Base-by-base conservation (phyloP, 2,888 invertebrate species). In the Synergus laeviventris region DNA sequence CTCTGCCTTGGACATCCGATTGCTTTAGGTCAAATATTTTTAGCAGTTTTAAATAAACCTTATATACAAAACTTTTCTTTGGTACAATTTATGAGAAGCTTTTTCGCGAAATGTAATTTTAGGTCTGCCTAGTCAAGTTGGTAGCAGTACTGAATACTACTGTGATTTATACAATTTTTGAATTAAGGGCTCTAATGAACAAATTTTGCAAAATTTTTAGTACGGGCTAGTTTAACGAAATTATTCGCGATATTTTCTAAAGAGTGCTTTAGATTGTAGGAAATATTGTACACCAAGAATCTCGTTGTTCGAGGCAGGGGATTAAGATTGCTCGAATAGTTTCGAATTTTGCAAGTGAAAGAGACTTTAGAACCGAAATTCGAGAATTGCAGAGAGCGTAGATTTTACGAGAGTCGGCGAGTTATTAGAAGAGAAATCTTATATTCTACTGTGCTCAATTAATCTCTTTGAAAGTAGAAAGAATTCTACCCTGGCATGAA, bases 391-490 rank as follows among this genome's bases (percentile, higher is more conserved):
- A 54, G 18, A 54, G 54, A 59, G 11, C 42, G 14, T 42, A 21
- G 2, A 62, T 62, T 38, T 62, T 18, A 38, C 11, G 62, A 59
- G 21, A 59, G 18, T 59, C 1, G 5, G 24, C 7, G 14, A 7
- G 21, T 59, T 59, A 59, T 24, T 59, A 0, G 14, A 14, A 4
- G 59, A 24, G 59, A 59, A 21, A 24, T 59, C 7, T 12, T 21
- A 5, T 62, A 36, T 62, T 36, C 11, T 70, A 36, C 49, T 45
- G 18, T 70, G 70, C 70, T 70, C 49, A 70, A 70, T 70, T 36
- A 36, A 70, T 70, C 49, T n/a, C 70, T 24, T 31, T 36, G 36
- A 62, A 39, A 62, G 38, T 62, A 62, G 36, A 18, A 62, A 39
- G 36, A 38, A 62, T 2, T 7, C 24, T 36, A 60, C 62, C n/a